Base-by-base conservation (phyloP, 1,140 invertebrate genomes). In the Sweltsa coloradensis region DNA sequence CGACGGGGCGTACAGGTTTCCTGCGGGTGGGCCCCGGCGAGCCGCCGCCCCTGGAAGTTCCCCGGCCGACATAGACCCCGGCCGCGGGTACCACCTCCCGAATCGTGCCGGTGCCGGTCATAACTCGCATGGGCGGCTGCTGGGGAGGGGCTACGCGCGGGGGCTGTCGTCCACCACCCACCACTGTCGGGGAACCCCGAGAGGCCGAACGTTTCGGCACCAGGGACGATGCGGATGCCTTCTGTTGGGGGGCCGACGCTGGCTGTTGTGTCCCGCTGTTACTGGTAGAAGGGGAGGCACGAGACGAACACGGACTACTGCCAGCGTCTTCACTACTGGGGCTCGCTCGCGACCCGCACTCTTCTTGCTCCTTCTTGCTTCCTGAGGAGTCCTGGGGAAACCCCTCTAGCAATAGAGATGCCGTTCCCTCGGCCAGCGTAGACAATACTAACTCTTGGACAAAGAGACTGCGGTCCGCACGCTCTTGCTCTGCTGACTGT, bases 401-500 rank as follows among this genome's bases (percentile, higher is more conserved):
- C 1, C 7, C 22, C 4, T 47, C 45, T 39, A 41, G 36, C 9
- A 41, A 23, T 16, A 47, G 25, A 7, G 45, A 22, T 11, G 31
- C 34, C 3, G 45, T 25, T 39, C 45, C 49, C 54, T 66, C 64
- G 27, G 72, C 70, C 55, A 83, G 61, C 23, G 77, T 76, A 24
- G 74, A 71, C 44, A 83, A 63, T 25, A 83, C 66, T 41, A 83
- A 60, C 64, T 83, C 80, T 55, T 80, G 75, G 39, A 79, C 70
- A 67, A 84, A 84, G 14, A 81, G 57, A 59, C 78, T 80, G 51
- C 75, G 69, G 59, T 81, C 78, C 45, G 76, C 73, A 54, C 71
- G 70, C 51, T 79, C 73, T 49, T 69, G 65, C 54, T 79, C 76
- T 51, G 71, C 62, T 40, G 58, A 66, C 55, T 78, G 70, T 39